These are phyloP conservation scores for Aleiodes sp. DNA, from an alignment of 1,140 invertebrate species.

Conservation along the genomic window DNA sequence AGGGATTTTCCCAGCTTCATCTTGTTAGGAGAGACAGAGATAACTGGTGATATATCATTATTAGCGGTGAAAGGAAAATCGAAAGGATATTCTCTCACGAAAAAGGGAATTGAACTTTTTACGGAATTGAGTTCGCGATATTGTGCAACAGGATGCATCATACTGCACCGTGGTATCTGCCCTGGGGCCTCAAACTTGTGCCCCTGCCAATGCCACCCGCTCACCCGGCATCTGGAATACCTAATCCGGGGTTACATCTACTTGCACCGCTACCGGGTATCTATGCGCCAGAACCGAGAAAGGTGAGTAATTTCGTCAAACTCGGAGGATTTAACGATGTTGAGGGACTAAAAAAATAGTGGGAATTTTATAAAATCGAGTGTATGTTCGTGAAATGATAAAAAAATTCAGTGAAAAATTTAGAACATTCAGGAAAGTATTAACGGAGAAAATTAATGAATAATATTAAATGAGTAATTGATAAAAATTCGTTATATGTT, in stretches of 20 bases:
- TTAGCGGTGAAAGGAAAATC: constrained; percentile 3
- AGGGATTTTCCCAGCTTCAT: no score
- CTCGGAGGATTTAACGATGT: no score
- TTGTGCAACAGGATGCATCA: constrained; percentile 59
- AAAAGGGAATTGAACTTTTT: neutral
- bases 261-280: constrained; percentile 61
- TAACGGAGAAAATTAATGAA: no score
- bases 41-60: neutral
- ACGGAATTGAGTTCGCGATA: neutral
- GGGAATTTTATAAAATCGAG: no score
- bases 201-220: constrained; percentile 61
- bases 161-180: constrained; percentile 63
- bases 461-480: no score
- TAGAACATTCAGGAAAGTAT: no score
- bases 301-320: constrained; percentile 54
- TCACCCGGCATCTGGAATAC: constrained; percentile 62
- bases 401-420: no score
- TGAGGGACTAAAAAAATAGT: no score
- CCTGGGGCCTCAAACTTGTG: constrained; percentile 64
- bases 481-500: no score
- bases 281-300: constrained; percentile 63
- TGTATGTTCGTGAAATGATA: no score
- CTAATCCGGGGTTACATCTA: constrained; percentile 60
- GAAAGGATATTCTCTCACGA: neutral
- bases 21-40: neutral